Base-by-base conservation (phyloP, 2,797 vertebrate species). In the Micrastur ruficollis region DNA sequence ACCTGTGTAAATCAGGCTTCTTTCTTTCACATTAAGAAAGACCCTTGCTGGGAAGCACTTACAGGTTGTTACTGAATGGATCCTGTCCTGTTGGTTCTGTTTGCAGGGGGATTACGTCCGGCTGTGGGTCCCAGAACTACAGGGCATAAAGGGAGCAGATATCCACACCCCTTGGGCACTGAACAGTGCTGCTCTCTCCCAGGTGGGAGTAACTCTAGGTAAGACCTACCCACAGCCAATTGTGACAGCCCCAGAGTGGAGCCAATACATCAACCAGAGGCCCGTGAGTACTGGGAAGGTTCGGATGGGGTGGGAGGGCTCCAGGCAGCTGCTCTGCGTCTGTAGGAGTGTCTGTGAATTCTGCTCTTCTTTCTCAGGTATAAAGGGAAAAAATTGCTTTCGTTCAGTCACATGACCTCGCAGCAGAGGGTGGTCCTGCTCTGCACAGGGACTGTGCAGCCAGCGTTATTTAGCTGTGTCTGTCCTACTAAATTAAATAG, bases 111-210 rank as follows among this genome's bases (percentile, higher is more conserved):
- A 99, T 79, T 99, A 98, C 1, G 73, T 98, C 52, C 92, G 98
- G 8, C 98, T 94, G 44, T 99, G 98, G 99, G 78, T 99, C 66
- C 98, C 98, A 55, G 98, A 99, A 90, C 97, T 99, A 47, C 97
- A 91, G 81, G 94, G 94, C n/a, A 91, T 99, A 93, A 96, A 93
- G 74, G 98, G 98, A 62, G 94, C 96, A 68, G 98, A 98, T 9
- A 96, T 98, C 20, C 98, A 99, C 96, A 96, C 96, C 8, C 99
- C 98, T 1, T 99, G 99, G 98, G 97, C 97, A 14, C 98, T 99
- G 85, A 98, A 95, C 94, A 80, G 81, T 3, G 94, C 98, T 9
- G 85, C 97, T 2, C 96, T 99, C 75, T 97, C 97, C 13, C 98
- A 97, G 6, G 97, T 98, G 2, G 90, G 96, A 2, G 97, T 99